These are phyloP conservation scores for Acanthornis magna DNA, from an alignment of 2,797 vertebrate genomes.

Conservation along the genomic window DNA sequence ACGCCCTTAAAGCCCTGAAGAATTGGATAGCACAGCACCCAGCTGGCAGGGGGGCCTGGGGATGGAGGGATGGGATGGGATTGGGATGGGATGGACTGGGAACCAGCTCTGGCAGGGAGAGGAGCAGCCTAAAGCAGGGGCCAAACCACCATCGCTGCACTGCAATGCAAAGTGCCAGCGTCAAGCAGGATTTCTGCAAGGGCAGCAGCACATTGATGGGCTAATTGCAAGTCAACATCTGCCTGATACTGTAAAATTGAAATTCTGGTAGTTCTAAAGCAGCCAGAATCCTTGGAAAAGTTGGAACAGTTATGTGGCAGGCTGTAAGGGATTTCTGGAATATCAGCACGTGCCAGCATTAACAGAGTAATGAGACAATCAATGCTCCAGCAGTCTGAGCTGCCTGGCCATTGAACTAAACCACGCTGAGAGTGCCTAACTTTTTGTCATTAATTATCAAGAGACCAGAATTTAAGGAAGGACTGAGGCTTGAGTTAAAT, in stretches of 20 bases:
- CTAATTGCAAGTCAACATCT: neutral
- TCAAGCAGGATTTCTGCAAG: accelerated
- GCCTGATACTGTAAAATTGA: neutral
- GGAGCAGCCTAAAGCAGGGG: neutral
- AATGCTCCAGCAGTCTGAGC: neutral
- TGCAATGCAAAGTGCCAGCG: accelerated
- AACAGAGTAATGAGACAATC: neutral
- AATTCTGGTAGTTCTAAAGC: neutral
- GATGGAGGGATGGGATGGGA: neutral
- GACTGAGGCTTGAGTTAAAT: neutral
- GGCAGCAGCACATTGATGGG: neutral
- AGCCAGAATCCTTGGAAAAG: neutral
- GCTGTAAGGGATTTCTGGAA: neutral
- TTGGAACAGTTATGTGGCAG: accelerated
- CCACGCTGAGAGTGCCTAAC: neutral
- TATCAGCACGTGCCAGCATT: neutral
- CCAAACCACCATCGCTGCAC: neutral
- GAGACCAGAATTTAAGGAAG: neutral
- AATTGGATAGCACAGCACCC: neutral
- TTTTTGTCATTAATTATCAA: neutral
- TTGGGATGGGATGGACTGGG: too few relatives aligned
- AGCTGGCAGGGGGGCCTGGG: neutral
- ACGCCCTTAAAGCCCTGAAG: neutral
- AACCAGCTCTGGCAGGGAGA: neutral
- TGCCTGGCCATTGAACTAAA: neutral